Evolutionary conservation across 2,113 vertebrate species (phyloP), one percentile per base, ranked within the genome.

Genomic region (Columbina picui): DNA sequence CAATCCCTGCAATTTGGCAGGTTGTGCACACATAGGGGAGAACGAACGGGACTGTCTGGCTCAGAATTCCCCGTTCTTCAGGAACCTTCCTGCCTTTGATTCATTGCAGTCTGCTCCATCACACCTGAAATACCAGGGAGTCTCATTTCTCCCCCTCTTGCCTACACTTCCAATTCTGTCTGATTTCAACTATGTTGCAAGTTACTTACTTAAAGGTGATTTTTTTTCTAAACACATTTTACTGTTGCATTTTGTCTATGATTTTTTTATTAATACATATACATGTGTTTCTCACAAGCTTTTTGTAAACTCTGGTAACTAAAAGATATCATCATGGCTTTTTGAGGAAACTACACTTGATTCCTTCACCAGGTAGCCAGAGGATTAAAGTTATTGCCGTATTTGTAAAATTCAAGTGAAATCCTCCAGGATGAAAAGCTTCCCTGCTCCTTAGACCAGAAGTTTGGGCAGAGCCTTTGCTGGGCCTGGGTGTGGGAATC

Each of bases 211-310:
- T 49, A 10, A 45, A 88, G 57, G 25, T 63, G 71, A 12, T 69
- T 26, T 45, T 45, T 53, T 92, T 47, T 41, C 55, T 32, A 47
- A 30, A 38, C 1, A 0, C 29, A 1, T 30, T 65, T 67, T 89
- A 8, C n/a, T 65, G 0, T 52, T 52, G 2, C 53, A 29, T 4
- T 57, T 65, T 56, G 13, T 34, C 0, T 64, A 3, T 39, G 73
- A n/a, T 23, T 73, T 92, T 6, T 65, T 64, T 25, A 26, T 5
- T 3, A 45, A 2, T 20, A 1, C 53, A 6, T 22, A 14, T 18
- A 4, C 18, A 18, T 45, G 43, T 19, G 23, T 55, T 43, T 21
- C 43, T 71, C 32, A 27, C 22, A 26, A 79, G 76, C 14, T 67
- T 60, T 78, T 60, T 70, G n/a, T 56, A 38, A 55, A 15, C 39